Base-by-base conservation (phyloP, 23 tunicate genomes). In the Clavelina lepadiformis region DNA sequence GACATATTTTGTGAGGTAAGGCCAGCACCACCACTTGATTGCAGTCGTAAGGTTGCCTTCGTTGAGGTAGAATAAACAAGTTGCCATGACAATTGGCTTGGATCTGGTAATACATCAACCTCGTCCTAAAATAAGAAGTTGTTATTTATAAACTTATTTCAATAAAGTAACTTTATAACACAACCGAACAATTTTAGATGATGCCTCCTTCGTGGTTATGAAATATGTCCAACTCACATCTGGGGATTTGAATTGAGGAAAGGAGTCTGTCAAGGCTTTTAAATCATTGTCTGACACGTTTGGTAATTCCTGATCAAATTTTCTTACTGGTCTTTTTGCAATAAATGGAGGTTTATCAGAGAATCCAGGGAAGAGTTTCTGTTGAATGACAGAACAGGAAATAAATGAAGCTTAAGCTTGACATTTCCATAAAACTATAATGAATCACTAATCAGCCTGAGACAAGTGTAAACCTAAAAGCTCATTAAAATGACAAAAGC, bases 351-450 rank as follows among this genome's bases (percentile, higher is more conserved):
- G 95, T 15, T 83, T 73, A 47, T 86, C 95, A 22, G 75, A 46
- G 24, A 86, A 70, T 18, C 95, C 95, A 29, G 83, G 80, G 35
- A 86, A 86, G 19, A 86, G 31, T 86, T 78, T 64, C 95, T 86
- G 51, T n/a, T n/a, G n/a, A n/a, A n/a, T n/a, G n/a, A n/a, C n/a
- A n/a, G n/a, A n/a, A n/a, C n/a, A n/a, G n/a, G n/a, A n/a, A n/a
- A n/a, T n/a, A n/a, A n/a, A n/a, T n/a, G n/a, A n/a, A n/a, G n/a
- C n/a, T n/a, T n/a, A n/a, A n/a, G n/a, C n/a, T n/a, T n/a, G n/a
- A n/a, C n/a, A n/a, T n/a, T n/a, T n/a, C n/a, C n/a, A n/a, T n/a
- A n/a, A n/a, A n/a, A n/a, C 13, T 11, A 44, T 11, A 44, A 44
- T 44, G 13, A 18, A 44, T 18, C 50, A 18, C 13, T 11, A 11